These are phyloP conservation scores for Parazoanthus atlanticus DNA, from an alignment of 92 coral and sea anemone species.

Conservation along the genomic window DNA sequence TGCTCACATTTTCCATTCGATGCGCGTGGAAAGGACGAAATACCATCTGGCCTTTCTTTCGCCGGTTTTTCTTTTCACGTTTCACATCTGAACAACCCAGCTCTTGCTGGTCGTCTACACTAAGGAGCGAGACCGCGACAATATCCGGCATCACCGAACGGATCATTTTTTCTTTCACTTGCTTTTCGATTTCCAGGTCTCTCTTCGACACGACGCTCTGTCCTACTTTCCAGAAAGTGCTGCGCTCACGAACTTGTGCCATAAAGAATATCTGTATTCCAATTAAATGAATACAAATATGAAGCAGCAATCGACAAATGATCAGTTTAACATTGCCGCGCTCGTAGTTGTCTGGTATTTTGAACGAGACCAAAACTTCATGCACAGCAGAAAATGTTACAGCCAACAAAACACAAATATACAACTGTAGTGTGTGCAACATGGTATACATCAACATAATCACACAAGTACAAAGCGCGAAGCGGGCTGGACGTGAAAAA, in stretches of 20 bases:
- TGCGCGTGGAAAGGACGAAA: conserved; percentile 98
- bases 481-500: conserved; percentile 86
- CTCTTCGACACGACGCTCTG: conserved; percentile 96
- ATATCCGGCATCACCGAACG: conserved; percentile 95
- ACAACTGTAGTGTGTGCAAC: conserved; percentile 89
- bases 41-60: conserved; percentile 78
- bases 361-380: conserved; percentile 74
- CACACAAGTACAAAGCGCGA: conserved; percentile 87
- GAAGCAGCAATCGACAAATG: conserved; percentile 79
- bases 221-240: conserved; percentile 99
- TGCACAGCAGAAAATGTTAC: conserved; percentile 87
- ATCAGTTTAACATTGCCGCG: conserved; percentile 54
- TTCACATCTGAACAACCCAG: conserved; percentile 64
- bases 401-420: conserved; percentile 87
- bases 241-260: conserved; percentile 99
- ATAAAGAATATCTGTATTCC: conserved; percentile 95
- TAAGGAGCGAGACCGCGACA: conserved; percentile 78
- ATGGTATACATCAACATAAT: conserved; percentile 94
- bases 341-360: conserved; percentile 18
- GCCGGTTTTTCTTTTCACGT: conserved; percentile 72
- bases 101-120: conserved; percentile 72
- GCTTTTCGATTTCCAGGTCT: conserved; percentile 94
- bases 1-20: conserved; percentile 98
- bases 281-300: conserved; percentile 89
- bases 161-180: conserved; percentile 93